Evolutionary conservation across 2,797 vertebrate genomes (phyloP).

Genomic region (Coreius guichenoti): DNA sequence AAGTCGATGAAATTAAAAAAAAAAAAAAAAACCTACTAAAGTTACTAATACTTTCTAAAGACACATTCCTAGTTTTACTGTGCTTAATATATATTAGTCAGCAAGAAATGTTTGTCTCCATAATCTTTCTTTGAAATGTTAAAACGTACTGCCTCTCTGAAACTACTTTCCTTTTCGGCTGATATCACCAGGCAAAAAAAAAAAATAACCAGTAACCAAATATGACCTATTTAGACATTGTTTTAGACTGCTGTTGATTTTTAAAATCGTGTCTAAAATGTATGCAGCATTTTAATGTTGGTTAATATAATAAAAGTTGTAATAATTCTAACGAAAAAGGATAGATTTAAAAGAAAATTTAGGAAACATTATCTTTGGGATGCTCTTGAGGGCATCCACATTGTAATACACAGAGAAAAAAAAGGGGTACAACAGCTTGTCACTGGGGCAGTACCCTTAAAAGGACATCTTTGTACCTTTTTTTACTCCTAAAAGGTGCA

Average conservation of each 20-base stretch:
- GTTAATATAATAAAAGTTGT: background rate
- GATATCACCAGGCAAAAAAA: background rate
- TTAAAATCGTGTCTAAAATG: background rate
- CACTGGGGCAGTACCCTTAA: too few species aligned
- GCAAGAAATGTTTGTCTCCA: background rate
- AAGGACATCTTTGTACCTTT: too few species aligned
- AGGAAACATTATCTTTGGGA: background rate
- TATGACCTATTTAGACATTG: background rate
- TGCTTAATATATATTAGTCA: background rate
- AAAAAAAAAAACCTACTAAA: background rate
- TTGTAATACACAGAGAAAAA: background rate
- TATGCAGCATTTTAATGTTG: background rate
- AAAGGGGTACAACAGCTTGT: too few species aligned
- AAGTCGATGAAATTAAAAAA: background rate
- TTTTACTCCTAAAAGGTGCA: too few species aligned
- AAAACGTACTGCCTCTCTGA: background rate
- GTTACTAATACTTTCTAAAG: background rate
- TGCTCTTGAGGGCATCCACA: background rate
- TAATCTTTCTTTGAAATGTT: background rate
- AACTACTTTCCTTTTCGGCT: background rate
- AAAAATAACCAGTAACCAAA: background rate
- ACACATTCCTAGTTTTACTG: background rate
- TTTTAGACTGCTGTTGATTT: background rate
- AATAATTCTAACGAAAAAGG: background rate
- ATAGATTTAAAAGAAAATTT: background rate